These are phyloP conservation scores for Archocentrus centrarchus DNA, from an alignment of 2,113 vertebrate species.

Conservation along the genomic window DNA sequence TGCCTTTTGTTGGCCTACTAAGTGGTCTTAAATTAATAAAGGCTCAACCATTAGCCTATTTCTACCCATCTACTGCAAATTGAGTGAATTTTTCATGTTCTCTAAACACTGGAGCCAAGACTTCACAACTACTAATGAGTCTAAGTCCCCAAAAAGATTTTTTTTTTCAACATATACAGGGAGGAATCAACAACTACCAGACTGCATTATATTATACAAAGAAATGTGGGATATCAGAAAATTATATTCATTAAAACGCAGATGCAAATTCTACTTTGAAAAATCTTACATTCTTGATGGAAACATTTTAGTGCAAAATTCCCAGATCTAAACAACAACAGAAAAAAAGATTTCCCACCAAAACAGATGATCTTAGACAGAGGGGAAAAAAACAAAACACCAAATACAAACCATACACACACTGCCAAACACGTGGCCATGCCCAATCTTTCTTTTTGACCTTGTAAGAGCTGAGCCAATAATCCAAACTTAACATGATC, in stretches of 20 bases:
- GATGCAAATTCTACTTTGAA: background rate
- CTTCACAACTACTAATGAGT: background rate
- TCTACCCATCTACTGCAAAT: constrained; percentile 6
- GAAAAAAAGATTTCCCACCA: background rate
- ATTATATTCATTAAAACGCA: background rate
- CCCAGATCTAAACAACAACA: background rate
- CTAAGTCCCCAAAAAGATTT: background rate
- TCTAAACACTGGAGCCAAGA: background rate
- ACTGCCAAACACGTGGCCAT: background rate
- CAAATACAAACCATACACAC: background rate
- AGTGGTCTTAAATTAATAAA: constrained; percentile 16
- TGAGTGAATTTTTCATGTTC: background rate
- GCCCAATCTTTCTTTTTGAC: background rate
- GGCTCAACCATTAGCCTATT: background rate
- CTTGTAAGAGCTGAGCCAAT: background rate
- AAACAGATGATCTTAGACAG: background rate
- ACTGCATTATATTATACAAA: background rate
- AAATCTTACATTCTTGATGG: background rate
- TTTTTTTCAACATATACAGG: background rate
- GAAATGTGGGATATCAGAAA: background rate
- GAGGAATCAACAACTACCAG: background rate
- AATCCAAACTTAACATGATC: background rate
- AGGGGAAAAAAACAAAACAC: background rate
- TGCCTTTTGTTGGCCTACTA: background rate
- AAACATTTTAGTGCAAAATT: no score